These are phyloP conservation scores for Temnothorax curvispinosus DNA, from an alignment of 1,140 invertebrate species.

Conservation along the genomic window DNA sequence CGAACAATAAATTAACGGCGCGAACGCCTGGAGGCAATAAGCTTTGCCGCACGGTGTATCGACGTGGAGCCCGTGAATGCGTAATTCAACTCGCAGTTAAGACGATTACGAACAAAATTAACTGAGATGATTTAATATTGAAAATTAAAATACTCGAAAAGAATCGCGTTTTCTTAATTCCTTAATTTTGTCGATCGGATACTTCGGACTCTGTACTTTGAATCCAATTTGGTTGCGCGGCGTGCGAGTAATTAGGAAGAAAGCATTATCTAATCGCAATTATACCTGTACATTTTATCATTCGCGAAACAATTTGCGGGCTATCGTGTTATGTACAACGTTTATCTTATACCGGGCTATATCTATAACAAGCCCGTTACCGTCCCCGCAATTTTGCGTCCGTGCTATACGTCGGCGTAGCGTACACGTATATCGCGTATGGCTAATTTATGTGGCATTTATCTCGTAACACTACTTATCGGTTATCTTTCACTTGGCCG, in stretches of 20 bases:
- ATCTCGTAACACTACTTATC: slow-evolving; percentile 72
- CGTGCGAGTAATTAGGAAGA: background rate
- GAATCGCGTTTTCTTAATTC: background rate
- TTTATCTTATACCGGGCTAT: slow-evolving; percentile 32
- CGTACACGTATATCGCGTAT: slow-evolving; percentile 56
- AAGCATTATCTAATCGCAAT: background rate
- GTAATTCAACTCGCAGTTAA: slow-evolving; percentile 3
- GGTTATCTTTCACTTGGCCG: slow-evolving; percentile 71
- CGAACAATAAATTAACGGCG: slow-evolving; percentile 71
- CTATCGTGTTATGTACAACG: background rate
- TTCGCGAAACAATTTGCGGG: slow-evolving; percentile 27
- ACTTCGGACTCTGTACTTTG: background rate
- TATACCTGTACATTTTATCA: background rate
- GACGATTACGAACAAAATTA: background rate
- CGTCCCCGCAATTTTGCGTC: slow-evolving; percentile 35
- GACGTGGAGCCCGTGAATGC: slow-evolving; percentile 42
- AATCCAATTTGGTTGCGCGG: background rate
- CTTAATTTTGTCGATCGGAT: background rate
- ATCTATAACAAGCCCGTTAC: slow-evolving; percentile 50
- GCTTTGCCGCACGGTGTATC: slow-evolving; percentile 17
- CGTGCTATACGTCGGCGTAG: slow-evolving; percentile 55
- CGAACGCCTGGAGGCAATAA: slow-evolving; percentile 49
- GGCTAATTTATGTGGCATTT: slow-evolving; percentile 70
- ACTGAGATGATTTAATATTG: background rate
- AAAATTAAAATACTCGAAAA: background rate